Evolutionary conservation across 2,113 vertebrate species (phyloP).

Genomic region (Sinosuthora webbiana): DNA sequence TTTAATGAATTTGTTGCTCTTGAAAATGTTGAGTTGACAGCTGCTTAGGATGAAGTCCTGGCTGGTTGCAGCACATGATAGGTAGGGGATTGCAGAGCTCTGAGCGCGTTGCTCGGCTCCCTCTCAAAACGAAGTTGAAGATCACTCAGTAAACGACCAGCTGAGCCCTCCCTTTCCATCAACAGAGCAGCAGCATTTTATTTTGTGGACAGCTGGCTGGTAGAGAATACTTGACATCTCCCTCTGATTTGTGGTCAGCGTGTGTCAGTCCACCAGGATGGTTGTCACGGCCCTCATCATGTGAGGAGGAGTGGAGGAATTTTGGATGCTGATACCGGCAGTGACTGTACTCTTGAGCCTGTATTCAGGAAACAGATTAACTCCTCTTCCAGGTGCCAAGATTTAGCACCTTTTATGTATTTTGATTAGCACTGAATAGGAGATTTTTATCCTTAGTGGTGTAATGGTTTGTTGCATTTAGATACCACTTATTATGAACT

Average conservation of each 20-base stretch:
- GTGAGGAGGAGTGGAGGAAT: not conserved
- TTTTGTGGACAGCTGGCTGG: not conserved
- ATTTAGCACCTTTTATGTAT: not conserved
- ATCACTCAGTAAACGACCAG: not conserved
- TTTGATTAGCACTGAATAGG: constrained; percentile 11
- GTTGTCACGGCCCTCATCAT: not conserved
- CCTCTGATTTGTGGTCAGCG: not conserved
- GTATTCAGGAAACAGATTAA: not conserved
- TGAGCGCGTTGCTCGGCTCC: not conserved
- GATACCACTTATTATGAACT: not conserved
- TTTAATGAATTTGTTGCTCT: constrained; percentile 64
- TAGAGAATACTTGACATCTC: not conserved
- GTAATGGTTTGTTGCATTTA: not conserved
- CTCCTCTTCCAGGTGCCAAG: not conserved
- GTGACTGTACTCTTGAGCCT: not conserved
- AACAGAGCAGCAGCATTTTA: not conserved
- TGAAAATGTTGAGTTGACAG: constrained; percentile 57
- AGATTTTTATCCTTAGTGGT: not conserved
- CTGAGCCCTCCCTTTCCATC: not conserved
- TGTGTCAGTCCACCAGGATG: not conserved
- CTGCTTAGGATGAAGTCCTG: constrained; percentile 36
- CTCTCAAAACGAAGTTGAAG: not conserved
- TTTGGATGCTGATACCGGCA: not conserved
- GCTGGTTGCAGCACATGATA: not conserved
- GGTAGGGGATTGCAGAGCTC: not conserved